phyloP scores from a whole-genome alignment of 2,113 vertebrate species.

The Labrus mixtus region DNA sequence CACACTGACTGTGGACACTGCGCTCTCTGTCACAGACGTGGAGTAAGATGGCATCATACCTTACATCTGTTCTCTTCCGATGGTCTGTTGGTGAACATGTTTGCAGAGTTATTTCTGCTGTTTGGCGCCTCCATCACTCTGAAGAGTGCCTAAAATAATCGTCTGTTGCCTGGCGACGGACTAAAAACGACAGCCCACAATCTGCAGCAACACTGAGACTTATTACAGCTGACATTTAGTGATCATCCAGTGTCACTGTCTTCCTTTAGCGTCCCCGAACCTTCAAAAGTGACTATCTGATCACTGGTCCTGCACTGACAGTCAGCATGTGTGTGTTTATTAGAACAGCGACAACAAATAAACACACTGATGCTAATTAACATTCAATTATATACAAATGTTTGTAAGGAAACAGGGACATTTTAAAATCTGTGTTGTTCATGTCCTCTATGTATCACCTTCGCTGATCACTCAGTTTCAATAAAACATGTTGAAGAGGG shows the following conservation, averaged over 20 bases:
- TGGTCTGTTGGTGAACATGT: background rate
- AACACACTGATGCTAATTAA: background rate
- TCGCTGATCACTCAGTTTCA: no score
- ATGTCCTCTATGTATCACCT: no score
- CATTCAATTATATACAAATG: no score
- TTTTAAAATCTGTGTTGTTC: no score
- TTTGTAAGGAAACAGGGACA: no score
- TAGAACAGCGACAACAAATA: background rate
- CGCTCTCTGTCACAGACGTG: background rate
- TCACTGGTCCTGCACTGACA: background rate
- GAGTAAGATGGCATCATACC: background rate
- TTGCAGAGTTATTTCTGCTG: conserved; percentile 31
- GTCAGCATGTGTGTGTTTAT: conserved; percentile 2
- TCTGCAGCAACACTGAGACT: conserved; percentile 63
- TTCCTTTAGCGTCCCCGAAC: conserved; percentile 25
- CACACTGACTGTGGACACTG: background rate
- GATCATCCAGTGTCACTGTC: conserved; percentile 48
- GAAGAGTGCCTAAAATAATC: conserved; percentile 59
- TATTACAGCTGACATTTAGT: conserved; percentile 73
- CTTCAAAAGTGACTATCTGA: conserved; percentile 16
- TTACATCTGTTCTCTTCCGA: background rate
- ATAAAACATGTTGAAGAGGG: no score
- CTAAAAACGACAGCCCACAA: conserved; percentile 55
- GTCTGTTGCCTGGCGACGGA: conserved; percentile 72
- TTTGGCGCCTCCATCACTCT: conserved; percentile 41